phyloP scores from a whole-genome alignment of 1,140 invertebrate species.

The Lasaia peninsularis region DNA sequence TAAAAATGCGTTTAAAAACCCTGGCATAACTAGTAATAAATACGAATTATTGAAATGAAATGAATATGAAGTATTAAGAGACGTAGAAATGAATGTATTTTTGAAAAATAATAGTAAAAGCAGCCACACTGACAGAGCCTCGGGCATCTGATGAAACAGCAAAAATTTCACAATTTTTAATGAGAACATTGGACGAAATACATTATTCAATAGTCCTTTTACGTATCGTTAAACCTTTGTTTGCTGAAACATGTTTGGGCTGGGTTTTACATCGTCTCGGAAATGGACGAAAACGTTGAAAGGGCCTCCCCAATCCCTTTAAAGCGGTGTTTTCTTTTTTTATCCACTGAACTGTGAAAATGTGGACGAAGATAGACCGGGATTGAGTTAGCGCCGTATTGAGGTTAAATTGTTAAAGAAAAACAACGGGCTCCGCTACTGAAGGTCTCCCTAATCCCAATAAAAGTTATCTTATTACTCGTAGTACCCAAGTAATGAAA shows the following conservation, averaged over 20 bases:
- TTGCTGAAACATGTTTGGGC: slow-evolving; percentile 50
- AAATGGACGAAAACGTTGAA: slow-evolving; percentile 43
- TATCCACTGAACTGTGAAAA: slow-evolving; percentile 65
- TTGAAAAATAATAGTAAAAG: no score
- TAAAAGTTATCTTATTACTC: not conserved
- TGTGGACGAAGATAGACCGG: slow-evolving; percentile 49
- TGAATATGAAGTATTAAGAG: no score
- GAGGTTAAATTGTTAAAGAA: slow-evolving; percentile 17
- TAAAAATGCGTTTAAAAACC: no score
- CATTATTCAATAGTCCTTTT: slow-evolving; percentile 22
- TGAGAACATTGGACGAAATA: slow-evolving; percentile 15
- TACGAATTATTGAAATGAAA: no score
- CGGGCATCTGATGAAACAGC: no score
- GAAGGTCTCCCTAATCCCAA: not conserved
- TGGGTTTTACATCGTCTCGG: slow-evolving; percentile 37
- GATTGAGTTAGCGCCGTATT: slow-evolving; percentile 56
- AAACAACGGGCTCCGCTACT: not conserved
- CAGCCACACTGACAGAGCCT: no score
- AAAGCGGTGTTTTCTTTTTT: slow-evolving; percentile 68
- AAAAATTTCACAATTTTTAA: slow-evolving; percentile 12
- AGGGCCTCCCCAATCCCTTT: slow-evolving; percentile 57
- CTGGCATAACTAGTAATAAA: no score
- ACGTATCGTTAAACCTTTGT: slow-evolving; percentile 51
- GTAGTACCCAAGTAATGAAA: no score
- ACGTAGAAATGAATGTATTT: no score